Evolutionary conservation across 2,113 vertebrate genomes (phyloP), one percentile per base, ranked within the genome.

Genomic region (Catagonus wagneri): DNA sequence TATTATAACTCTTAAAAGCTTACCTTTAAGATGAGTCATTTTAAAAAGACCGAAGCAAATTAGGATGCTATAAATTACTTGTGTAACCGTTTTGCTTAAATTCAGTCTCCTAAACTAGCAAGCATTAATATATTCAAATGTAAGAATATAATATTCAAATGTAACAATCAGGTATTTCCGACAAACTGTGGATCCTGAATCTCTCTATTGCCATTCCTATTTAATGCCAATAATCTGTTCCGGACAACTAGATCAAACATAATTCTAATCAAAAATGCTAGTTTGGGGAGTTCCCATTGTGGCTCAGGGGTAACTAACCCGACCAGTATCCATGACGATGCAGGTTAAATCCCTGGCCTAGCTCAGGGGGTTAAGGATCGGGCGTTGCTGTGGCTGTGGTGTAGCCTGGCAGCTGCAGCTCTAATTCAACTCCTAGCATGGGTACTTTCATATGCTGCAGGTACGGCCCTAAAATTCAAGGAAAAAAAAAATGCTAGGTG

Each of bases 41-140:
- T 95, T 76, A 93, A 89, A 96, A 74, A 80, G 36, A 44, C 2
- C 56, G 34, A 83, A 88, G 44, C 3, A 69, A 92, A 89, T 86
- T 13, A 84, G 50, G 12, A 58, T 78, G 54, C 19, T 75, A 39
- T 36, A 11, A 91, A 69, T 22, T n/a, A 65, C 15, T 68, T 88
- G 22, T 50, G 20, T 58, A 78, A 72, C 14, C 58, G 44, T 25
- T 81, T 75, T 75, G 19, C 66, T 72, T 90, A 54, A 90, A 61
- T 65, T 93, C 13, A 63, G 65, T 68, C 76, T 90, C 9, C 12
- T 9, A 84, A 90, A 65, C 7, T 20, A 61, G 2, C 3, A 85
- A 14, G 1, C 14, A 83, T 11, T 2, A 75, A 9, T 61, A 79
- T 15, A 84, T n/a, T 90, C 16, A 90, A 84, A 93, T 16, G 2